phyloP scores from a whole-genome alignment of 2,113 vertebrate species.

The Tursiops truncatus region DNA sequence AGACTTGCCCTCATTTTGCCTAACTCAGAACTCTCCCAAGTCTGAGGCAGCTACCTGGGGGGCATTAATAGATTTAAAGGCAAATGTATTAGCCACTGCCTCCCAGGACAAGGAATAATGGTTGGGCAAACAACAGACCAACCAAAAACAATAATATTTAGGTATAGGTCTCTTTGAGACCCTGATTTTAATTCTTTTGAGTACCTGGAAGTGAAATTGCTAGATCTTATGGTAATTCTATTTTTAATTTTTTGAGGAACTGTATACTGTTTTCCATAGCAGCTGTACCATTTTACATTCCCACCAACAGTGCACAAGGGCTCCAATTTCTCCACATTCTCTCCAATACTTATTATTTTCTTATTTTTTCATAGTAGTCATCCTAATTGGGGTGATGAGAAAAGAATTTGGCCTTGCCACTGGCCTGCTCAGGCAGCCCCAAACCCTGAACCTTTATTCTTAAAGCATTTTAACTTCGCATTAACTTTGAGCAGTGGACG shows the following conservation, averaged over 20 bases:
- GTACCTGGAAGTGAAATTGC: not conserved
- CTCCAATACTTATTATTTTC: not conserved
- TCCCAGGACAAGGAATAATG: not conserved
- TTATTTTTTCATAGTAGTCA: not conserved
- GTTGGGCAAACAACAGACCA: not conserved
- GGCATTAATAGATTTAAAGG: not conserved
- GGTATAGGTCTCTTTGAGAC: not conserved
- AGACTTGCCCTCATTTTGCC: not conserved
- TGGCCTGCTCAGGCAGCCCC: constrained; percentile 2
- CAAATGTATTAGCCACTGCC: not conserved
- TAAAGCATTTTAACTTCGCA: constrained; percentile 48
- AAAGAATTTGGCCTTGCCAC: constrained; percentile 52
- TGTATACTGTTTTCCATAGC: not conserved
- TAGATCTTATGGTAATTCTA: not conserved
- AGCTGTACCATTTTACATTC: not conserved
- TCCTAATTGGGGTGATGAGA: constrained; percentile 40
- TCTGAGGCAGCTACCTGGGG: not conserved
- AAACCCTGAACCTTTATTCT: constrained; percentile 45
- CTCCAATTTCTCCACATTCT: not conserved
- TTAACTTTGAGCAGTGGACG: constrained; percentile 53
- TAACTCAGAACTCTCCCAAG: not conserved
- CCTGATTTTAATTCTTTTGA: not conserved
- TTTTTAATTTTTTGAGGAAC: not conserved
- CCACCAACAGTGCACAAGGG: not conserved
- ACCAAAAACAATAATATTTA: not conserved